A percentile compares a stretch with the other conserved stretches of the same genome.
Evolutionary conservation across 2,113 vertebrate genomes (phyloP).

Genomic region (Alexandromys fortis): DNA sequence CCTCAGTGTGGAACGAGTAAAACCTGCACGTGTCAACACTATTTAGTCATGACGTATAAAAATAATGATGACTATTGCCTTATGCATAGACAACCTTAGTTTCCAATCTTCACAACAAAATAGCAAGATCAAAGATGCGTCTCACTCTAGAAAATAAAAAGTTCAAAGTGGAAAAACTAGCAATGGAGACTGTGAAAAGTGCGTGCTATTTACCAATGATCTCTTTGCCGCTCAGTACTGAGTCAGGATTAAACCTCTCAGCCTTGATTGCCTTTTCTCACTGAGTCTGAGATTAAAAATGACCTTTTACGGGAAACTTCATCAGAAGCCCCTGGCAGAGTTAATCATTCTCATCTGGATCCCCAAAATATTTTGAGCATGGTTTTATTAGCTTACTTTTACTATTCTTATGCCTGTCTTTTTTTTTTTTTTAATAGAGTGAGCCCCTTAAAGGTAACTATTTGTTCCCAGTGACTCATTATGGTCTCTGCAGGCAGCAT

Average conservation of each 20-base stretch:
- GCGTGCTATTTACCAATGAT: not conserved
- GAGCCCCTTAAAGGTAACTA: slow-evolving; percentile 18
- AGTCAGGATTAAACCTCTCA: not conserved
- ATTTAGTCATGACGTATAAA: not conserved
- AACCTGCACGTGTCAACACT: not conserved
- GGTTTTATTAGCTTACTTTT: slow-evolving; percentile 64
- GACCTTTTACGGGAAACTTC: slow-evolving; percentile 44
- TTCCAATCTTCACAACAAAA: not conserved
- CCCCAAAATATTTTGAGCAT: slow-evolving; percentile 43
- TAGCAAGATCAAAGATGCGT: not conserved
- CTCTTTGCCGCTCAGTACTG: not conserved
- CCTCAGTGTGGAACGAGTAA: not conserved
- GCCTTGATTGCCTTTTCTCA: slow-evolving; percentile 14
- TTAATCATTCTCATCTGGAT: slow-evolving; percentile 70
- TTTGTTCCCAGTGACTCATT: slow-evolving; percentile 56
- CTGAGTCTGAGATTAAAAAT: not conserved
- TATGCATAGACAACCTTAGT: not conserved
- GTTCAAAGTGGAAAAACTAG: not conserved
- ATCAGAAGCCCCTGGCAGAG: slow-evolving; percentile 60
- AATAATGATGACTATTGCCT: not conserved
- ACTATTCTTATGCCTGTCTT: slow-evolving; percentile 46
- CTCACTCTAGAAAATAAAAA: not conserved
- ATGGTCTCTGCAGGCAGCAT: slow-evolving; percentile 39
- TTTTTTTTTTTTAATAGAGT: slow-evolving; percentile 60
- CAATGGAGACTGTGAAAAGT: not conserved